phyloP scores from a whole-genome alignment of 2,888 invertebrate genomes.

The Elysia crispata region DNA sequence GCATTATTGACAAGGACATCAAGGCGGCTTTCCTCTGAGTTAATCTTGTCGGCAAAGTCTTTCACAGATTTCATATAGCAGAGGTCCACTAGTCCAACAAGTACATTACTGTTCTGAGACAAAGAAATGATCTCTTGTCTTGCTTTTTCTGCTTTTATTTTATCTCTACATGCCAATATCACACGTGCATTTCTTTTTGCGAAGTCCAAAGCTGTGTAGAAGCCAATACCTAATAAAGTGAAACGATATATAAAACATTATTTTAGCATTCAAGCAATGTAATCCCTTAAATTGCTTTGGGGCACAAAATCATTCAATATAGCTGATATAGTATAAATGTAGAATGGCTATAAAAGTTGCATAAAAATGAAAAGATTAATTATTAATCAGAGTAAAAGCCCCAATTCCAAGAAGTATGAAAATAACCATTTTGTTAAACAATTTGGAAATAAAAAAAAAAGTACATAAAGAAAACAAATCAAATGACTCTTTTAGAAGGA shows the following conservation, averaged over 20 bases:
- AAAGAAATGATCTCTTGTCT: slow-evolving; percentile 71
- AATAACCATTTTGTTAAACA: no score
- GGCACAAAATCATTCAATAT: no score
- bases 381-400: no score
- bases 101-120: slow-evolving; percentile 64
- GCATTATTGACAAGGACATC: slow-evolving; percentile 72
- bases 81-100: slow-evolving; percentile 60
- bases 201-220: slow-evolving; percentile 64
- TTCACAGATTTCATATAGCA: slow-evolving; percentile 63
- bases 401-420: no score
- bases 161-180: slow-evolving; percentile 66
- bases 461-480: no score
- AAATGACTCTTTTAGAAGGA: no score
- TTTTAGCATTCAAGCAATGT: background rate
- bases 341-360: no score
- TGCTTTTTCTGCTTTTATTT: slow-evolving; percentile 58
- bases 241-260: background rate
- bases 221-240: slow-evolving; percentile 66
- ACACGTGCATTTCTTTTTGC: slow-evolving; percentile 67
- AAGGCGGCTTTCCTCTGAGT: slow-evolving; percentile 58
- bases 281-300: no score
- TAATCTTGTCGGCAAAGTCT: slow-evolving; percentile 61
- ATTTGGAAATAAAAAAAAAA: no score
- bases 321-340: no score
- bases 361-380: no score